Conservation (phyloP, 2,797 vertebrate species). For the Molossus molossus region DNA sequence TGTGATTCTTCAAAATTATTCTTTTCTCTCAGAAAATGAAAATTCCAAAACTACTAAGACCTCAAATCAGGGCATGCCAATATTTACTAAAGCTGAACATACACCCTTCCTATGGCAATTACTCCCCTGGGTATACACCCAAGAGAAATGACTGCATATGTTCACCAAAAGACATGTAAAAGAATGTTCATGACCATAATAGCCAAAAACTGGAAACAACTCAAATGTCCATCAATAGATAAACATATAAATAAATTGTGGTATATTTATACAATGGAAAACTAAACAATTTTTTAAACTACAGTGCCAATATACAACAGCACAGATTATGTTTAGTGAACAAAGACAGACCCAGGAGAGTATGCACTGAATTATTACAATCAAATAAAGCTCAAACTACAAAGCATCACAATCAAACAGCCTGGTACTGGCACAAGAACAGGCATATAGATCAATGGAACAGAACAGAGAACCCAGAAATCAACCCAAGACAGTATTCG, state of each 20-base stretch:
- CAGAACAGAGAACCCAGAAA: too few species aligned
- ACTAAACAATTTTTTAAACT: background rate
- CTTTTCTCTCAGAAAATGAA: slow-evolving; percentile 34
- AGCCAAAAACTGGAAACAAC: background rate
- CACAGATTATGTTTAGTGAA: background rate
- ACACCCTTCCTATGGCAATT: background rate
- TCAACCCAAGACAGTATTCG: too few species aligned
- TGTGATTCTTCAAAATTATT: background rate
- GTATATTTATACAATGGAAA: background rate
- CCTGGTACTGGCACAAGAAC: too few species aligned
- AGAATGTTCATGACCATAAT: background rate
- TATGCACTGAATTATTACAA: background rate
- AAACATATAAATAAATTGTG: background rate
- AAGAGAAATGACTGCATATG: background rate
- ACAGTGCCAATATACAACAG: background rate
- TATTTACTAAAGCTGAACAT: background rate
- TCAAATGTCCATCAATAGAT: background rate
- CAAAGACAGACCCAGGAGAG: background rate
- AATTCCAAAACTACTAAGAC: background rate
- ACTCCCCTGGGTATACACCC: background rate
- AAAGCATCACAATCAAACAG: too few species aligned
- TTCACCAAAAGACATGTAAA: background rate
- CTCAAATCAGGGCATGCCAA: background rate
- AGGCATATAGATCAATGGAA: too few species aligned
- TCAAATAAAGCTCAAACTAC: background rate